phyloP scores from a whole-genome alignment of 2,113 vertebrate genomes.

The Aegithalos caudatus region DNA sequence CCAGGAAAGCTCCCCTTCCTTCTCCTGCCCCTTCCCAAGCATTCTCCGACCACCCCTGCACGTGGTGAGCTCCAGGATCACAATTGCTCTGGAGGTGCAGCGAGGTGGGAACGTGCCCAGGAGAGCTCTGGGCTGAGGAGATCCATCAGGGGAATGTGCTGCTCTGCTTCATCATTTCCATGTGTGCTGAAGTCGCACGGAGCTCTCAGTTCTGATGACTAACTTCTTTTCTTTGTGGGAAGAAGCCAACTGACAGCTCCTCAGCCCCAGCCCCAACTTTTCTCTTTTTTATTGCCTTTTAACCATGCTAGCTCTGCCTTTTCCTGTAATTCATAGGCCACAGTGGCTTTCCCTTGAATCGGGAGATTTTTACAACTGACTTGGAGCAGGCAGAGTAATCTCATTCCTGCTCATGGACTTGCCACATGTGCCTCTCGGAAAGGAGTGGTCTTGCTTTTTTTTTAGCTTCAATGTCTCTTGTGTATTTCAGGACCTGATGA shows the following conservation, averaged over 20 bases:
- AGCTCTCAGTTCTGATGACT: conserved; percentile 37
- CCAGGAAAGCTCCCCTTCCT: background rate
- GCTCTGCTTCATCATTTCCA: conserved; percentile 32
- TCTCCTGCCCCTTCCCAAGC: background rate
- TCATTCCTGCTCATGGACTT: background rate
- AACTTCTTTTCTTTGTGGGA: conserved; percentile 40
- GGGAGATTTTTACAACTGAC: conserved; percentile 42
- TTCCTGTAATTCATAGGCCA: conserved; percentile 51
- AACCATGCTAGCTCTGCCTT: conserved; percentile 36
- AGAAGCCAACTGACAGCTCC: conserved; percentile 39
- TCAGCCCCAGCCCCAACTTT: background rate
- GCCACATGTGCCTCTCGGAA: conserved; percentile 24
- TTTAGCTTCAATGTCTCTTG: background rate
- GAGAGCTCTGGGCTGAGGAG: background rate
- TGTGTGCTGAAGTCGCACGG: background rate
- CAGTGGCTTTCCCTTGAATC: conserved; percentile 49
- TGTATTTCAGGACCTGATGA: background rate
- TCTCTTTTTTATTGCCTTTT: conserved; percentile 36
- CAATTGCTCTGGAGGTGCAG: background rate
- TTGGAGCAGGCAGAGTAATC: background rate
- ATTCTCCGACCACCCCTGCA: background rate
- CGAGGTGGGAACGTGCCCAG: background rate
- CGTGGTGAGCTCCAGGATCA: fast-evolving
- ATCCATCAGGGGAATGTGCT: background rate
- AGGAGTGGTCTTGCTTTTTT: background rate